Conservation (phyloP, 1,140 invertebrate species). For the Apis dorsata region DNA sequence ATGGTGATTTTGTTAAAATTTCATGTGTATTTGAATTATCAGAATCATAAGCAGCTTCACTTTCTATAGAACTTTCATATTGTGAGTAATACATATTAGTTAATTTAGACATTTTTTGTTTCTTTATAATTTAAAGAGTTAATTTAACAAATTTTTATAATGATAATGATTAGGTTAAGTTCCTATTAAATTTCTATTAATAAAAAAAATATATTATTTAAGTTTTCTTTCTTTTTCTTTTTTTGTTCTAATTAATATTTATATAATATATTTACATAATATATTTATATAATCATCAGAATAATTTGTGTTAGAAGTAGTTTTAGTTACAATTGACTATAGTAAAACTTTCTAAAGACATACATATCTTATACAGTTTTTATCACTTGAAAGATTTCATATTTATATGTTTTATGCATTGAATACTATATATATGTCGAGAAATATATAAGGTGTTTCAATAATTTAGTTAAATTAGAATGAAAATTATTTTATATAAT, state of each 20-base stretch:
- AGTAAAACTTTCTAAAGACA: neutral
- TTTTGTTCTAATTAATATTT: neutral
- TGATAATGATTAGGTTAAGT: slow-evolving; percentile 3
- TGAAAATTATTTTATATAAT: too few relatives aligned
- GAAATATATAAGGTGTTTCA: too few relatives aligned
- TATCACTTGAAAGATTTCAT: neutral
- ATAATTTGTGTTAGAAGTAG: neutral
- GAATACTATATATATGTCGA: neutral
- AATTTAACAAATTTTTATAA: neutral
- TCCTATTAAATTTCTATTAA: too few relatives aligned
- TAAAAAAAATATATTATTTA: neutral
- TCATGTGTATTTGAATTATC: neutral
- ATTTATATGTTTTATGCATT: neutral
- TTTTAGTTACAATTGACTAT: neutral
- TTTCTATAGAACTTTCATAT: neutral
- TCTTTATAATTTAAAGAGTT: neutral
- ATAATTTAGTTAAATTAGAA: too few relatives aligned
- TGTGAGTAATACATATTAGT: slow-evolving; percentile 28
- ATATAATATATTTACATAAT: neutral
- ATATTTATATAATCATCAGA: neutral
- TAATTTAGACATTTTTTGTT: slow-evolving; percentile 2
- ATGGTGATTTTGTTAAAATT: neutral
- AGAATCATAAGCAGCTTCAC: slow-evolving; percentile 2
- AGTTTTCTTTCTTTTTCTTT: neutral
- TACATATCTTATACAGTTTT: neutral